phyloP scores from a whole-genome alignment of 2,113 vertebrate genomes.

The Cranoglanis bouderius region DNA sequence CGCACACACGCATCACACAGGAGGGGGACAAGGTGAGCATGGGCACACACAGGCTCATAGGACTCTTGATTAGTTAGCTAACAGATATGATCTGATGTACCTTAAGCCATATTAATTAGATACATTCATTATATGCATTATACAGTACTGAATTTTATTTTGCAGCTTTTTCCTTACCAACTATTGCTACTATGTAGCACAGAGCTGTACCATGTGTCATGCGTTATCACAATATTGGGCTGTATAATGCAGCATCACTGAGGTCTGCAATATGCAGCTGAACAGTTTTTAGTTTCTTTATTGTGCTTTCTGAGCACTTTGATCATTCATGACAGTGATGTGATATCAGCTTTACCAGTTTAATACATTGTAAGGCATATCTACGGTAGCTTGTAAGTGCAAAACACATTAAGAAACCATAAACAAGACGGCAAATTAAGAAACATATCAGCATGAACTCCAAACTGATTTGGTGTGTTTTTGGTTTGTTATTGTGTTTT shows the following conservation, averaged over 20 bases:
- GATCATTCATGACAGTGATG: background rate
- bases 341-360: background rate
- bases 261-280: no score
- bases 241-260: background rate
- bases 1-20: conserved; percentile 64
- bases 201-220: background rate
- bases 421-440: background rate
- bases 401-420: background rate
- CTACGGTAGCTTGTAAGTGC: background rate
- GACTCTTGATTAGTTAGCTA: background rate
- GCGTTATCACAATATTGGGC: background rate
- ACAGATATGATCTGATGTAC: background rate
- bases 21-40: conserved; percentile 69
- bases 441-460: background rate
- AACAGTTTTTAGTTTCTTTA: background rate
- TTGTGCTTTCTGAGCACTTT: background rate
- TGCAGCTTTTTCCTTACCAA: no score
- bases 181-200: background rate
- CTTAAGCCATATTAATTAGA: background rate
- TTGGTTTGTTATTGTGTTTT: background rate
- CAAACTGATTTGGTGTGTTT: background rate
- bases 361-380: background rate
- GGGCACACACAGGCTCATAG: background rate
- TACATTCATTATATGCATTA: no score
- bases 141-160: background rate